A percentile compares a stretch with the other conserved stretches of the same genome.
Evolutionary conservation across 2,113 vertebrate species (phyloP).

Genomic region (Pedionomus torquatus): DNA sequence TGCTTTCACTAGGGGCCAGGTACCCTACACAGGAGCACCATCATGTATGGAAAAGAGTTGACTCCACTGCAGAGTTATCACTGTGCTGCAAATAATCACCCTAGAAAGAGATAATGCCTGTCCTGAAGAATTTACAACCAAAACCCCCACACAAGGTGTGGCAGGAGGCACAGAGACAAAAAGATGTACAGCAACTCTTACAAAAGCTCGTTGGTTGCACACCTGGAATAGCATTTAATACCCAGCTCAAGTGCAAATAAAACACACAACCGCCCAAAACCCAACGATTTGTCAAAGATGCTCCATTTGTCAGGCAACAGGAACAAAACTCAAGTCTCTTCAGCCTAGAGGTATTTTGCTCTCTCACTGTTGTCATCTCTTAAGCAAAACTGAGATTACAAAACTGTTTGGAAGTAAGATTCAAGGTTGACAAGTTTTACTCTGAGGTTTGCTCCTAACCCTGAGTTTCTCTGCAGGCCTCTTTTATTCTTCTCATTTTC

Average conservation of each 20-base stretch:
- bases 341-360: not conserved
- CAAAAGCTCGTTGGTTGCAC: not conserved
- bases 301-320: not conserved
- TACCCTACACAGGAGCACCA: not conserved
- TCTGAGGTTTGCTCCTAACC: too few relatives aligned
- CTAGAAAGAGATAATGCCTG: not conserved
- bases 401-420: too few relatives aligned
- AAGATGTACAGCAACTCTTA: not conserved
- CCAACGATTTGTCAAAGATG: not conserved
- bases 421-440: too few relatives aligned
- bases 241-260: not conserved
- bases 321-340: not conserved
- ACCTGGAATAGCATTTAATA: not conserved
- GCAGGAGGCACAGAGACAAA: not conserved
- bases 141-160: not conserved
- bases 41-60: not conserved
- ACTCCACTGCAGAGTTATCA: not conserved
- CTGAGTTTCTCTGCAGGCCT: too few relatives aligned
- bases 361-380: not conserved
- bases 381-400: too few relatives aligned
- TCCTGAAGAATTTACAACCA: not conserved
- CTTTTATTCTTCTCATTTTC: too few relatives aligned
- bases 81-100: not conserved
- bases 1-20: not conserved
- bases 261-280: not conserved